Percentiles rank a stretch among this genome's conserved stretches.
These are phyloP conservation scores for Eretmocerus hayati DNA, from an alignment of 2,888 invertebrate species.

Conservation along the genomic window DNA sequence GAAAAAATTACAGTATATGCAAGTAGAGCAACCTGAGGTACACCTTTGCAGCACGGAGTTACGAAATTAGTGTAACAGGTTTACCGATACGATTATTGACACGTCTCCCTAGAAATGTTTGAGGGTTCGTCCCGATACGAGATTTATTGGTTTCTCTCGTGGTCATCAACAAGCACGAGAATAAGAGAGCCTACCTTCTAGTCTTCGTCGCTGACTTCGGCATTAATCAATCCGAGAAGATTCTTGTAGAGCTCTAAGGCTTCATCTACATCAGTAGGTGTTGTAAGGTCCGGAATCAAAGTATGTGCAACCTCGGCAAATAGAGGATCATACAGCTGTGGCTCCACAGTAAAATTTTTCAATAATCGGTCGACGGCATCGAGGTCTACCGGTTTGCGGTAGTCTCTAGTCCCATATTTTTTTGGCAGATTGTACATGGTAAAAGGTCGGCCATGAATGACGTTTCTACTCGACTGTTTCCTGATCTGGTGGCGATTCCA, in stretches of 20 bases:
- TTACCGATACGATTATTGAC: no score
- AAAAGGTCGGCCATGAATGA: neutral
- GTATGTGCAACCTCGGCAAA: neutral
- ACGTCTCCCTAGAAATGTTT: no score
- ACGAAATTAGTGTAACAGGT: no score
- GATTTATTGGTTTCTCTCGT: no score
- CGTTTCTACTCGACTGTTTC: neutral
- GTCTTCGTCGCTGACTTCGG: no score
- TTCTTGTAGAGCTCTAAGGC: neutral
- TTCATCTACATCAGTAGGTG: neutral
- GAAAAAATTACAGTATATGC: no score
- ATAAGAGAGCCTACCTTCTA: no score
- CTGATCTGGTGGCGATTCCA: constrained; percentile 2
- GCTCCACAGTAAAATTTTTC: neutral
- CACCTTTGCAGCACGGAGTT: no score
- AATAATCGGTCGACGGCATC: neutral
- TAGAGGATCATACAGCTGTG: neutral
- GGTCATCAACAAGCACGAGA: no score
- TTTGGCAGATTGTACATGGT: neutral
- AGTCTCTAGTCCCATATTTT: neutral
- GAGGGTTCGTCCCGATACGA: no score
- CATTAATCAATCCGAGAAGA: no score
- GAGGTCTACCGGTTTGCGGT: neutral
- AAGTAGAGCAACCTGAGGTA: no score
- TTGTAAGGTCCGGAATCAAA: neutral